phyloP scores from a whole-genome alignment of 2,113 vertebrate genomes.

The Bufo bufo region DNA sequence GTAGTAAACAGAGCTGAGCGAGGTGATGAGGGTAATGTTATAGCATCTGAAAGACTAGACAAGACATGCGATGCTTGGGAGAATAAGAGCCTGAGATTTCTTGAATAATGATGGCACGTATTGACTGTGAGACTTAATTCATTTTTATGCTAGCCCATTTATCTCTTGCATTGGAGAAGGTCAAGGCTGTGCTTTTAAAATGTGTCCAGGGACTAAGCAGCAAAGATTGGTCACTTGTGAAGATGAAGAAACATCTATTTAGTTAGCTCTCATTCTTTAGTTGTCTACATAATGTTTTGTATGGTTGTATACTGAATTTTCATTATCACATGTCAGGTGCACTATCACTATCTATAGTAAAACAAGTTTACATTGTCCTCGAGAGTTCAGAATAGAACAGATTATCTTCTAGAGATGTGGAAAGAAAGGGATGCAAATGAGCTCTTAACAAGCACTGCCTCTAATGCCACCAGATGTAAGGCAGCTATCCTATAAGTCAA shows the following conservation, averaged over 20 bases:
- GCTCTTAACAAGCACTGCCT: too few species aligned
- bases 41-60: conserved; percentile 44
- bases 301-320: conserved; percentile 3
- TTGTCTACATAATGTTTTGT: neutral
- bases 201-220: conserved; percentile 10
- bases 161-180: conserved; percentile 48
- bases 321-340: neutral
- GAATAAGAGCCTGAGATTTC: conserved; percentile 46
- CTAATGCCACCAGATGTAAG: too few species aligned
- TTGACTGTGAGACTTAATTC: conserved; percentile 54
- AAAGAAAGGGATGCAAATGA: neutral
- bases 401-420: neutral
- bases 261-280: neutral
- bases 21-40: conserved; percentile 51
- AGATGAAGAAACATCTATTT: conserved; percentile 23
- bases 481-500: too few species aligned
- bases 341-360: neutral
- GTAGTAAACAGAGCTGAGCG: conserved; percentile 46
- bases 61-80: conserved; percentile 27
- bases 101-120: conserved; percentile 49
- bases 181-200: conserved; percentile 50
- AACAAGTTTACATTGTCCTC: neutral
- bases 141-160: conserved; percentile 47
- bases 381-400: neutral
- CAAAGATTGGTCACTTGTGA: conserved; percentile 37